phyloP scores from a whole-genome alignment of 1,140 invertebrate species.

The Uloborus diversus region DNA sequence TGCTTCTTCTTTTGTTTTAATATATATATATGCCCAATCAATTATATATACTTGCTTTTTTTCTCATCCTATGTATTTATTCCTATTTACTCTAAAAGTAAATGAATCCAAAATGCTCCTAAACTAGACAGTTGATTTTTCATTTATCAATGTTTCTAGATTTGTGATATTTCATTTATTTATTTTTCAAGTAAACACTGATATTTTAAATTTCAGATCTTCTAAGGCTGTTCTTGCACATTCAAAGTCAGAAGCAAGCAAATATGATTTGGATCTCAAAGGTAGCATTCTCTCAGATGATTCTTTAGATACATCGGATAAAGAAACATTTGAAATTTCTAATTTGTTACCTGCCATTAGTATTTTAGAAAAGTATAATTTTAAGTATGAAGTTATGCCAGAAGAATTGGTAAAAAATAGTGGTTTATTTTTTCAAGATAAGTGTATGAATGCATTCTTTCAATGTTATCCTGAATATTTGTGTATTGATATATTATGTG shows the following conservation, averaged over 20 bases:
- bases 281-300: background rate
- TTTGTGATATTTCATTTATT: too few species aligned
- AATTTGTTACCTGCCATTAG: conserved; percentile 7
- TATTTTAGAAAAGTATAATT: conserved; percentile 7
- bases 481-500: conserved; percentile 30
- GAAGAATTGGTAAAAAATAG: background rate
- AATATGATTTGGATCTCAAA: background rate
- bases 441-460: conserved; percentile 27
- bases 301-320: background rate
- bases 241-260: background rate
- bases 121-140: too few species aligned
- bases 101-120: too few species aligned
- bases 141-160: too few species aligned
- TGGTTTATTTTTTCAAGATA: conserved; percentile 24
- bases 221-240: too few species aligned
- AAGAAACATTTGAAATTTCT: background rate
- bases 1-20: too few species aligned
- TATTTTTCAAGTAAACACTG: background rate
- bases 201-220: background rate
- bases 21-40: too few species aligned
- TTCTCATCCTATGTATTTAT: too few species aligned
- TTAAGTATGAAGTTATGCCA: conserved; percentile 23
- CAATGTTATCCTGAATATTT: conserved; percentile 37
- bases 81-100: too few species aligned
- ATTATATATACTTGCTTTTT: too few species aligned